Evolutionary conservation across 2,113 vertebrate species (phyloP).

Genomic region (Myrmophylax atrothorax): DNA sequence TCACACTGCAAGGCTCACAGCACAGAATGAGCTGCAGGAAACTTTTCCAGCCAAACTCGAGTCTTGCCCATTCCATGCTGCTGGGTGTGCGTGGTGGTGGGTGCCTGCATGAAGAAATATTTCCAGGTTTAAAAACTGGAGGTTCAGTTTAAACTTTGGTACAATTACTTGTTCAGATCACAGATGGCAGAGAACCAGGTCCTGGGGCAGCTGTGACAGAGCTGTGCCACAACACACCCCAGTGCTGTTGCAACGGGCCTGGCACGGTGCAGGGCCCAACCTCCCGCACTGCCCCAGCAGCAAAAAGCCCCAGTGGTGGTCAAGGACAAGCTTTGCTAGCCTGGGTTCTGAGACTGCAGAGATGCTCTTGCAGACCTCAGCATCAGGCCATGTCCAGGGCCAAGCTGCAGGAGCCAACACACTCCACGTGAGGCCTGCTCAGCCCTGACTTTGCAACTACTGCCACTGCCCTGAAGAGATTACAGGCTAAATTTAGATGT

Average conservation of each 20-base stretch:
- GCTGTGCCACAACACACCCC: rapidly evolving
- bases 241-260: not conserved
- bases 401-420: not conserved
- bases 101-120: not conserved
- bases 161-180: not conserved
- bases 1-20: not conserved
- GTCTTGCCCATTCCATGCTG: not conserved
- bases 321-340: not conserved
- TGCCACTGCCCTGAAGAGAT: not conserved
- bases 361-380: not conserved
- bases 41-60: not conserved
- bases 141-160: not conserved
- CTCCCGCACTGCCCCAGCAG: not conserved
- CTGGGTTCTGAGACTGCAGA: not conserved
- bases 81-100: not conserved
- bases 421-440: not conserved
- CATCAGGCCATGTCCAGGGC: not conserved
- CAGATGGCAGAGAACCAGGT: not conserved
- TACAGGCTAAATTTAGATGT: not conserved
- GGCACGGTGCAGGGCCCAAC: not conserved
- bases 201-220: not conserved
- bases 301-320: not conserved
- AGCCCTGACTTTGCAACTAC: not conserved
- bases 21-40: not conserved
- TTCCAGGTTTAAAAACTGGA: not conserved